Conservation (phyloP, 2,113 vertebrate genomes). For the Plectropomus leopardus region DNA sequence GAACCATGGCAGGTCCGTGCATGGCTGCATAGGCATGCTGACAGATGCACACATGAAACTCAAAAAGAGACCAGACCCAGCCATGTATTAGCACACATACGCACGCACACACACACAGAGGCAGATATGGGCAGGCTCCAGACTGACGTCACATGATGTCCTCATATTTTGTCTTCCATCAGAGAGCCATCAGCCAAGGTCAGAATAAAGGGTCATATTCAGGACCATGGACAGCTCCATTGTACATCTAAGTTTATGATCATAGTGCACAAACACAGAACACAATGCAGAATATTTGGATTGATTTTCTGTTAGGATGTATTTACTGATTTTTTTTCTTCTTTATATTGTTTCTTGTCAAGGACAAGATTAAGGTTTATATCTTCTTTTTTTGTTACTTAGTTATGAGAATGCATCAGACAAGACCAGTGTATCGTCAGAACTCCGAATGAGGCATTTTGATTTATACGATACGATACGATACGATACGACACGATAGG, state of each 20-base stretch:
- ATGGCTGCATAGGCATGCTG: background rate
- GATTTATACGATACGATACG: too few relatives aligned
- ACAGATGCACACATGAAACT: background rate
- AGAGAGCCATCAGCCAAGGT: constrained; percentile 24
- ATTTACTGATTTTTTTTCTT: constrained; percentile 1
- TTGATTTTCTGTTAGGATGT: background rate
- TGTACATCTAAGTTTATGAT: background rate
- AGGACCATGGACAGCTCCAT: constrained; percentile 60
- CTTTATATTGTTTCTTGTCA: background rate
- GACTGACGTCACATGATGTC: constrained; percentile 23
- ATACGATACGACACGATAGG: too few relatives aligned
- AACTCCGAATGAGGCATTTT: background rate
- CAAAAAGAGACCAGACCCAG: constrained; percentile 6
- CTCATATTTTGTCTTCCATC: constrained; percentile 29
- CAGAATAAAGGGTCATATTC: constrained; percentile 35
- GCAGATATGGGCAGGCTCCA: background rate
- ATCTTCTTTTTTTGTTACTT: background rate
- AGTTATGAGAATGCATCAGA: background rate
- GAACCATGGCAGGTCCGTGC: constrained; percentile 35
- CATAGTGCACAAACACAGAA: background rate
- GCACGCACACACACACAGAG: constrained; percentile 8
- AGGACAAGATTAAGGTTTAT: background rate
- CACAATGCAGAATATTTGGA: constrained; percentile 16
- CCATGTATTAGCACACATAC: background rate
- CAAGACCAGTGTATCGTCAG: background rate